Percentiles rank a stretch among this genome's conserved stretches.
Evolutionary conservation across 2,113 vertebrate genomes (phyloP).

Genomic region (Carassius auratus): DNA sequence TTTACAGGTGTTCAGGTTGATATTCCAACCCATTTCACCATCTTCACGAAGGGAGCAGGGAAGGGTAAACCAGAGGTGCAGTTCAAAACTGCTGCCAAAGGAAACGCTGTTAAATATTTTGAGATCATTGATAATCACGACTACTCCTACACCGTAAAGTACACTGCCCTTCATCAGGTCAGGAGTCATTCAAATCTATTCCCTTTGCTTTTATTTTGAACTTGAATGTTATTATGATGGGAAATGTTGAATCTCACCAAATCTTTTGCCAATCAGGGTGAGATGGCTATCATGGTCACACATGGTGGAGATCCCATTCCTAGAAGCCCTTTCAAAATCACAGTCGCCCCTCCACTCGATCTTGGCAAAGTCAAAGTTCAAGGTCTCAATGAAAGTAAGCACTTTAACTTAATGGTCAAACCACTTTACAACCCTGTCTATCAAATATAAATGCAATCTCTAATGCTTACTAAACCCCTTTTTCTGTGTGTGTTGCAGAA

Average conservation of each 20-base stretch:
- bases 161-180: slow-evolving; percentile 90
- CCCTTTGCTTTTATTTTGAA: not conserved
- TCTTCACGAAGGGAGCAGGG: slow-evolving; percentile 91
- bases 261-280: slow-evolving; percentile 75
- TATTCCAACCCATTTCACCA: slow-evolving; percentile 91
- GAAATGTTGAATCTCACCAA: not conserved
- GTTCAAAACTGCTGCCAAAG: slow-evolving; percentile 79
- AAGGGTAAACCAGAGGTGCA: slow-evolving; percentile 89
- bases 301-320: slow-evolving; percentile 87
- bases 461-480: not conserved
- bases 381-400: slow-evolving; percentile 88
- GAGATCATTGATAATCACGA: slow-evolving; percentile 96
- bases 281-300: slow-evolving; percentile 83
- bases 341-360: slow-evolving; percentile 82
- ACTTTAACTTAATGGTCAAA: not conserved
- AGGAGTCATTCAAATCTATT: not conserved
- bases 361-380: slow-evolving; percentile 88
- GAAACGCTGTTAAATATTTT: slow-evolving; percentile 87
- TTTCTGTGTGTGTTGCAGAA: slow-evolving; percentile 70
- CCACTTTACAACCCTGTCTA: too few relatives aligned
- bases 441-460: not conserved
- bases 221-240: not conserved
- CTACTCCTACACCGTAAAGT: slow-evolving; percentile 94
- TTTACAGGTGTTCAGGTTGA: slow-evolving; percentile 89
- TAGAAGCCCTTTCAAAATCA: slow-evolving; percentile 87